A percentile compares a stretch with the other conserved stretches of the same genome.
These are phyloP conservation scores for Formica aserva DNA, from an alignment of 2,888 invertebrate genomes.

Conservation along the genomic window DNA sequence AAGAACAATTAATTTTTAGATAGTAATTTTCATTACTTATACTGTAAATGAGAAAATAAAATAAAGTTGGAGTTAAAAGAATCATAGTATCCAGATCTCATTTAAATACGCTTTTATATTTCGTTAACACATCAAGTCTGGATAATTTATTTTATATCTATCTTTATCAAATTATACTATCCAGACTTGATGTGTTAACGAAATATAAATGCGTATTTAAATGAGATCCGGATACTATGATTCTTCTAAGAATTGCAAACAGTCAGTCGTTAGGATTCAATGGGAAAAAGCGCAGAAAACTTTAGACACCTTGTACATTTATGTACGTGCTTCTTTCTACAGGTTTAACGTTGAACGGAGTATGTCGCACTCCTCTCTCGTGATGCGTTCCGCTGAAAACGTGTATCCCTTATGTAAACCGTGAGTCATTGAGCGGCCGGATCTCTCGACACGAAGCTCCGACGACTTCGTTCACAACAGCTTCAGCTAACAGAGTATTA, in stretches of 20 bases:
- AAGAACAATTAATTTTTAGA: too few relatives aligned
- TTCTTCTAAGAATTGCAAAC: slow-evolving; percentile 3
- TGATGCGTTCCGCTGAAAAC: slow-evolving; percentile 5
- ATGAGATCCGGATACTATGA: background rate
- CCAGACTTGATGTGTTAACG: background rate
- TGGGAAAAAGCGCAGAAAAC: slow-evolving; percentile 24
- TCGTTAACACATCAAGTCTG: too few relatives aligned
- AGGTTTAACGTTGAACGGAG: background rate
- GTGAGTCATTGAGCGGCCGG: slow-evolving; percentile 49
- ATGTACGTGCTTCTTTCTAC: background rate
- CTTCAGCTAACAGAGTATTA: background rate
- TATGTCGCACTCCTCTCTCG: slow-evolving; percentile 13
- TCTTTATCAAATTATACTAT: too few relatives aligned
- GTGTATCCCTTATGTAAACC: slow-evolving; percentile 55
- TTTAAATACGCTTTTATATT: too few relatives aligned
- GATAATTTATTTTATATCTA: too few relatives aligned
- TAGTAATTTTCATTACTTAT: too few relatives aligned
- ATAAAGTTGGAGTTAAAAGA: too few relatives aligned
- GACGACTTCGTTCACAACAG: background rate
- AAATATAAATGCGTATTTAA: background rate
- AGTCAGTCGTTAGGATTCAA: background rate
- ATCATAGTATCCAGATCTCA: too few relatives aligned
- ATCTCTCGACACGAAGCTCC: slow-evolving; percentile 43
- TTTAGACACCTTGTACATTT: slow-evolving; percentile 7
- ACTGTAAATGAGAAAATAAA: too few relatives aligned